A percentile compares a stretch with the other conserved stretches of the same genome.
phyloP scores from a whole-genome alignment of 2,888 invertebrate genomes.

The Caenorhabditis parvicauda region DNA sequence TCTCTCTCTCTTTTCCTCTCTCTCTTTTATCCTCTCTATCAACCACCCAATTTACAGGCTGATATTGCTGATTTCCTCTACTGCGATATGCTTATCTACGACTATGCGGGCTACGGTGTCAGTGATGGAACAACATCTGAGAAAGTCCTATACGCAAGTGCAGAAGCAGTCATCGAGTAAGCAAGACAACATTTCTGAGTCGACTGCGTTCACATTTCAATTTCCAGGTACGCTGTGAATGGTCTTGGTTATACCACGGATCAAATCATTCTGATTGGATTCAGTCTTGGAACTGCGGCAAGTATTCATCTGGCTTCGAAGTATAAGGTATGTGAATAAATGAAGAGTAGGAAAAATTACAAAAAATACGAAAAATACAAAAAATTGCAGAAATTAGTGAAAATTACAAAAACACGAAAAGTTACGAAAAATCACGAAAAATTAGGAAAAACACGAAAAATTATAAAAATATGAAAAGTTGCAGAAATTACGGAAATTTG shows the following conservation, averaged over 20 bases:
- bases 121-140: conserved; percentile 34
- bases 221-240: conserved; percentile 23
- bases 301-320: conserved; percentile 22
- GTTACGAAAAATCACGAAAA: no score
- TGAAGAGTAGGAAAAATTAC: no score
- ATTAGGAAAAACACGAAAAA: not conserved
- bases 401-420: no score
- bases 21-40: no score
- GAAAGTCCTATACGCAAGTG: conserved; percentile 27
- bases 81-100: conserved; percentile 40
- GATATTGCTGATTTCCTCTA: conserved; percentile 43
- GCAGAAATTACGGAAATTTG: not conserved
- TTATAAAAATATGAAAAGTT: not conserved
- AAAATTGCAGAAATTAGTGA: no score
- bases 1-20: not conserved
- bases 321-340: conserved; percentile 8
- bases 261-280: conserved; percentile 39
- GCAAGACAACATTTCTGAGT: not conserved
- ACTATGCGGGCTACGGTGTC: conserved; percentile 44
- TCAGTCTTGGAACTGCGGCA: conserved; percentile 32
- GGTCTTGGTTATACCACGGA: conserved; percentile 24
- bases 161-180: conserved; percentile 28
- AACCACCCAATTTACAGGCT: conserved; percentile 10
- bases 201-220: not conserved
- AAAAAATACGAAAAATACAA: no score